Evolutionary conservation across 2,797 vertebrate species (phyloP).

Genomic region (Phoxinus dragarum): DNA sequence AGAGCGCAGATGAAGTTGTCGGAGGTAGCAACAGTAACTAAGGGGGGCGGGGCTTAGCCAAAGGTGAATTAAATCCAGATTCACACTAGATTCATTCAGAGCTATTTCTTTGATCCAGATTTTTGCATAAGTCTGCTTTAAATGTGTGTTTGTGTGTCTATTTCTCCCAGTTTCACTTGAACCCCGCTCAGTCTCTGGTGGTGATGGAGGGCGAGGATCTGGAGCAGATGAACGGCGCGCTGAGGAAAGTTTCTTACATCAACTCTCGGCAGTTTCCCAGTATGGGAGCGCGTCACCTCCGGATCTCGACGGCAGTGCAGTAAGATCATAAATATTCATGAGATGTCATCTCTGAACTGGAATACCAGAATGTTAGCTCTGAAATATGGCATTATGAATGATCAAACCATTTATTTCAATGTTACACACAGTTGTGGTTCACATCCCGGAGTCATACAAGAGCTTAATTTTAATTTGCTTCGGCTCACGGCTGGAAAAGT

Average conservation of each 20-base stretch:
- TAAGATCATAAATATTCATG: slow-evolving; percentile 72
- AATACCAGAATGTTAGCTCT: not conserved
- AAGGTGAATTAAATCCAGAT: not conserved
- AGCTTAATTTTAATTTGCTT: not conserved
- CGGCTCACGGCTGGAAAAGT: not conserved
- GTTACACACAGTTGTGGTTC: not conserved
- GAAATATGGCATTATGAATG: not conserved
- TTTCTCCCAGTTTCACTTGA: slow-evolving; percentile 91
- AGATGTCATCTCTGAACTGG: not conserved
- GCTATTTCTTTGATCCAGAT: not conserved
- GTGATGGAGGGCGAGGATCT: slow-evolving; percentile 96
- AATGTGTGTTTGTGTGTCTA: not conserved
- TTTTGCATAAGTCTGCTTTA: not conserved
- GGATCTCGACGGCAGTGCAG: slow-evolving; percentile 92
- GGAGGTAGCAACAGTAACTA: too few relatives aligned
- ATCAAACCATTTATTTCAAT: slow-evolving; percentile 14
- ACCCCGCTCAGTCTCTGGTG: slow-evolving; percentile 93
- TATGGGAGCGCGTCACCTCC: slow-evolving; percentile 85
- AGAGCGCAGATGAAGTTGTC: too few relatives aligned
- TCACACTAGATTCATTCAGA: not conserved
- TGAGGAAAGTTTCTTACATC: slow-evolving; percentile 95
- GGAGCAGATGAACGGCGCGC: slow-evolving; percentile 89
- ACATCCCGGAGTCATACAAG: not conserved
- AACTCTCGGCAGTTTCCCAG: slow-evolving; percentile 96
- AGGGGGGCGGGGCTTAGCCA: too few relatives aligned